phyloP scores from a whole-genome alignment of 2,888 invertebrate genomes.

The Drymonia ruficornis region DNA sequence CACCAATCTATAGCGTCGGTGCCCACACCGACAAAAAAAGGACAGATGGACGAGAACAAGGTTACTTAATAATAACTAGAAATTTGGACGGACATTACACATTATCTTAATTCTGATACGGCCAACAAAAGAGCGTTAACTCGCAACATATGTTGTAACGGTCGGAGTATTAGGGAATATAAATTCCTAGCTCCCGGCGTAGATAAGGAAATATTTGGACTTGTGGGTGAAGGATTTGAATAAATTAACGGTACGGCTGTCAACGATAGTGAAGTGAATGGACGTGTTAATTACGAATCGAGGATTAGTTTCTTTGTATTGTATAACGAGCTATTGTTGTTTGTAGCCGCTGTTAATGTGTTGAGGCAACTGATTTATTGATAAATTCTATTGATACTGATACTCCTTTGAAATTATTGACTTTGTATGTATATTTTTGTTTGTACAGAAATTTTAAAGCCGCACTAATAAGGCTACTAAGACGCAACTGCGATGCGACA shows the following conservation, averaged over 20 bases:
- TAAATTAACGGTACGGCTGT: slow-evolving; percentile 1
- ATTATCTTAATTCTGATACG: slow-evolving; percentile 84
- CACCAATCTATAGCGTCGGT: slow-evolving; percentile 68
- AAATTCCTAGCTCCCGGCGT: background rate
- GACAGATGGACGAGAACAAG: slow-evolving; percentile 67
- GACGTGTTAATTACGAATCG: slow-evolving; percentile 3
- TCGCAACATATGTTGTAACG: slow-evolving; percentile 65
- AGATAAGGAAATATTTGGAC: slow-evolving; percentile 5
- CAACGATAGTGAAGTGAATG: background rate
- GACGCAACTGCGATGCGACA: too few relatives aligned
- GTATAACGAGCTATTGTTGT: slow-evolving; percentile 1
- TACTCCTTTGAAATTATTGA: background rate
- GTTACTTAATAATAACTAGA: slow-evolving; percentile 75
- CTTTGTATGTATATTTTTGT: too few relatives aligned
- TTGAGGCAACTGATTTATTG: background rate
- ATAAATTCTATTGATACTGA: background rate
- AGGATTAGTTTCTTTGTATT: slow-evolving; percentile 3
- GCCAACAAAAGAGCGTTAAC: slow-evolving; percentile 80
- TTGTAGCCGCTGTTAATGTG: background rate
- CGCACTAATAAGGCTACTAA: too few relatives aligned
- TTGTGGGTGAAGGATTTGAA: slow-evolving; percentile 5
- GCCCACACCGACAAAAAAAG: slow-evolving; percentile 53
- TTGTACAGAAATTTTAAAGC: too few relatives aligned
- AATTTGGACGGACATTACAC: slow-evolving; percentile 75
- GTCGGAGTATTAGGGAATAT: background rate